Evolutionary conservation across 1,140 invertebrate genomes (phyloP), one percentile per base, ranked within the genome.

Genomic region (Solenopsis fugax): DNA sequence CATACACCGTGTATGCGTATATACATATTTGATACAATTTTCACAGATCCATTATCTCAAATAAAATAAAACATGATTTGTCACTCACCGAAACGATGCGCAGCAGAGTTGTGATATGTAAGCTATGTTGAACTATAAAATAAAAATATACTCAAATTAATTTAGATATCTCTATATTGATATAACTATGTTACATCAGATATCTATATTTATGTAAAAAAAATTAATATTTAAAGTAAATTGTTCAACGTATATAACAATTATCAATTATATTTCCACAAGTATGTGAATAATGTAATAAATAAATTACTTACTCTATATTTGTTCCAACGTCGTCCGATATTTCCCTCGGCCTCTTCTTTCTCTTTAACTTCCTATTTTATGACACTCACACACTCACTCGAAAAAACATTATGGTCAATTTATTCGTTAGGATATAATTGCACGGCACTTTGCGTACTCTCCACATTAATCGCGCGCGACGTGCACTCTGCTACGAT

Each of bases 41-140:
- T 69, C 21, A 69, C 41, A 50, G 21, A 69, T 69, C 65, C 41
- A 69, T 69, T 69, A 69, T 50, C 21, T 48, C 41, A 69, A 69
- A 69, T 69, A 69, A 48, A 69, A 69, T 69, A 69, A 69, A 69
- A 69, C 65, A 50, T 69, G 65, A 69, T 69, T 69, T 24, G n/a
- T 69, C 45, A 69, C 65, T 69, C 65, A 69, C 2, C 65, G 18
- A 29, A 24, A 18, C 13, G 41, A 48, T 29, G 21, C 65, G 13
- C 21, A 41, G n/a, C 41, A 10, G 12, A 69, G 12, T 50, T 50
- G 12, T 16, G 6, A 69, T 12, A 16, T 5, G n/a, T 48, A 67
- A 41, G 18, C 16, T 29, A 24, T 10, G 4, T 67, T n/a, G 1
- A 67, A 45, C n/a, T 67, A 21, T 48, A 50, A 48, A 48, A 50